phyloP scores from a whole-genome alignment of 2,888 invertebrate genomes.

The Apodemia hepburni region DNA sequence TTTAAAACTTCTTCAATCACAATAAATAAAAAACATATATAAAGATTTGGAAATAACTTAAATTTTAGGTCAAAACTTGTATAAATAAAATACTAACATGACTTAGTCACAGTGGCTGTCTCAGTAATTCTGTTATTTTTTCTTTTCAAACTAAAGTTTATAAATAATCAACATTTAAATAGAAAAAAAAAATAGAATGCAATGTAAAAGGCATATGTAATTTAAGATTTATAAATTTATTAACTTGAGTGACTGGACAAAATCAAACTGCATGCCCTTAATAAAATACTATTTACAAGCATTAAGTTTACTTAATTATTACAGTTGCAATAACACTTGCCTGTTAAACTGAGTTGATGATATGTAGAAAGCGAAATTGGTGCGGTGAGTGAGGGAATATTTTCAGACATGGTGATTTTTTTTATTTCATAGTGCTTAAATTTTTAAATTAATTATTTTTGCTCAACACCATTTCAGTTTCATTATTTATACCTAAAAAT shows the following conservation, averaged over 20 bases:
- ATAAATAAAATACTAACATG: too few relatives aligned
- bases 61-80: too few relatives aligned
- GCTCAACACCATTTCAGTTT: constrained; percentile 13
- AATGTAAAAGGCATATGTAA: not conserved
- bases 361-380: constrained; percentile 70
- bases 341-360: constrained; percentile 72
- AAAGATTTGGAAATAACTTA: too few relatives aligned
- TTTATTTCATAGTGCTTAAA: constrained; percentile 35
- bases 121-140: too few relatives aligned
- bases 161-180: not conserved
- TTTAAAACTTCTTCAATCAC: too few relatives aligned
- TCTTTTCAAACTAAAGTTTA: too few relatives aligned
- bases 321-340: constrained; percentile 37
- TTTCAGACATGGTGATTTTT: constrained; percentile 64
- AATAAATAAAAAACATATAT: too few relatives aligned
- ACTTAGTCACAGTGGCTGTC: too few relatives aligned
- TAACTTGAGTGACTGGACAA: too few relatives aligned
- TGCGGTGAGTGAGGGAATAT: constrained; percentile 57
- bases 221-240: constrained; percentile 12
- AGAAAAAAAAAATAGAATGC: not conserved
- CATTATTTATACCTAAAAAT: not conserved
- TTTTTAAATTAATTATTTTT: constrained; percentile 27
- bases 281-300: not conserved
- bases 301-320: not conserved
- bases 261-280: not conserved